A percentile compares a stretch with the other conserved stretches of the same genome.
Conservation (phyloP, 2,797 vertebrate species). For the Cuniculus paca region DNA sequence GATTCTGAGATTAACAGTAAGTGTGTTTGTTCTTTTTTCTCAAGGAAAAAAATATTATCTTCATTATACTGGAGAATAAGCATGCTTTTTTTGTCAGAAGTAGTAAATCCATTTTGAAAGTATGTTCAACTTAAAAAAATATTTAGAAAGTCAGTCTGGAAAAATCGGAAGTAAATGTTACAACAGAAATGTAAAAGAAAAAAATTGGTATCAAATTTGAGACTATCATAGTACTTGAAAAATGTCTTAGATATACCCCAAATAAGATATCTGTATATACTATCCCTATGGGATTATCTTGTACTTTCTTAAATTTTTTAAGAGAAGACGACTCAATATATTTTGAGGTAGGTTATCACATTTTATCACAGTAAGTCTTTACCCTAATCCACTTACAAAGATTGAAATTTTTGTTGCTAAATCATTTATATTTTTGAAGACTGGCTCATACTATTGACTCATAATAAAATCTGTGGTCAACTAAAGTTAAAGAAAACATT, state of each 20-base stretch:
- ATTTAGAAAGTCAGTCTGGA: background rate
- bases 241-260: background rate
- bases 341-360: background rate
- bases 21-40: background rate
- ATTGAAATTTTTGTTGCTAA: background rate
- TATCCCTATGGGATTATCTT: background rate
- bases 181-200: background rate
- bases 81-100: background rate
- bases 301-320: background rate
- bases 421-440: background rate
- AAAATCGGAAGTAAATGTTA: background rate
- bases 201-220: background rate
- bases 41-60: background rate
- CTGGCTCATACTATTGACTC: background rate
- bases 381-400: background rate
- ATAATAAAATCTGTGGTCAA: background rate
- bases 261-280: background rate
- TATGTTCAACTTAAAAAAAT: background rate
- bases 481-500: background rate
- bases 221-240: background rate
- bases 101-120: background rate
- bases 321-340: background rate
- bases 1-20: background rate
- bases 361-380: background rate
- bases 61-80: background rate